Evolutionary conservation across 2,888 invertebrate genomes (phyloP).

Genomic region (Colletes collaris): DNA sequence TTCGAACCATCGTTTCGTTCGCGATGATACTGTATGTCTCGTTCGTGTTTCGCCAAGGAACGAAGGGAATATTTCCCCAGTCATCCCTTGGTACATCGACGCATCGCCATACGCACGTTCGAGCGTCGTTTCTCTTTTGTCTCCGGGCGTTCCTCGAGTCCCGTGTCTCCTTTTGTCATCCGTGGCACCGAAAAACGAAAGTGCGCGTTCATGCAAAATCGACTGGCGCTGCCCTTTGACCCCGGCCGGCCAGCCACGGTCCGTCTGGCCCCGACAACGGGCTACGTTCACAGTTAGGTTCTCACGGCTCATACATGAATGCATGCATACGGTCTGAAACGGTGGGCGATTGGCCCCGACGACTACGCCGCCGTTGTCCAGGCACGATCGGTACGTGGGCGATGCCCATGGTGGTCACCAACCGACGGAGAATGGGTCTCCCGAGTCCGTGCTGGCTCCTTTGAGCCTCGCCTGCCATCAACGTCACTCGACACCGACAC

Average conservation of each 20-base stretch:
- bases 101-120: neutral
- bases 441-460: conserved; percentile 27
- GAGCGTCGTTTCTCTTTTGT: conserved; percentile 24
- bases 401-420: conserved; percentile 65
- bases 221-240: conserved; percentile 77
- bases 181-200: conserved; percentile 67
- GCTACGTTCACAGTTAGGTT: conserved; percentile 81
- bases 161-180: conserved; percentile 38
- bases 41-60: too few relatives aligned
- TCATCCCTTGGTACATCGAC: neutral
- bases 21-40: too few relatives aligned
- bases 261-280: conserved; percentile 69
- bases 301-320: conserved; percentile 80
- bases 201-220: conserved; percentile 74
- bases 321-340: conserved; percentile 70
- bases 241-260: conserved; percentile 61
- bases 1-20: too few relatives aligned
- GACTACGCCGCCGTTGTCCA: conserved; percentile 44
- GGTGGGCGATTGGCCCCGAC: conserved; percentile 60
- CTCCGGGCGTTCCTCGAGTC: conserved; percentile 9
- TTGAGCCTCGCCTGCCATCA: conserved; percentile 35
- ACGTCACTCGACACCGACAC: conserved; percentile 26
- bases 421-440: conserved; percentile 45
- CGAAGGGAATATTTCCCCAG: conserved; percentile 4
- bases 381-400: conserved; percentile 56